Conservation (phyloP, 37 sponge, comb jelly and placozoan genomes). For the Aphrocallistes beatrix region DNA sequence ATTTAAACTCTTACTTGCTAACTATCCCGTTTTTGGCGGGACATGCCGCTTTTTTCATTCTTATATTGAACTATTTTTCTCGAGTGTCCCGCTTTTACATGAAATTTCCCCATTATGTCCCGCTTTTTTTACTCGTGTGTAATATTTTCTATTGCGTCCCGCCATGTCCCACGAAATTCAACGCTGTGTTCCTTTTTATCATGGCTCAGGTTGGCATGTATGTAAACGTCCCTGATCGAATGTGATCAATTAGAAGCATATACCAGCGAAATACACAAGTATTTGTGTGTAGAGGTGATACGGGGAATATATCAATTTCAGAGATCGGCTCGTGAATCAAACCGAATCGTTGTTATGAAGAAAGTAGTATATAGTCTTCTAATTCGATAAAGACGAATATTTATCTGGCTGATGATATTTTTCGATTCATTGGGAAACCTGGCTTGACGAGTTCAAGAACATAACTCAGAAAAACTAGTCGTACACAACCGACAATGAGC, state of each 20-base stretch:
- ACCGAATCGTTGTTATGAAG: not conserved
- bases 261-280: not conserved
- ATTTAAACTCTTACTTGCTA: no score
- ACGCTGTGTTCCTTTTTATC: no score
- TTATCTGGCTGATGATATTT: not conserved
- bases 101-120: no score
- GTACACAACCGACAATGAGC: not conserved
- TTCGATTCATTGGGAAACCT: not conserved
- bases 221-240: not conserved
- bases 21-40: no score
- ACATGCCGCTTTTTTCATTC: no score
- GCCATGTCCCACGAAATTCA: no score
- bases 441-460: not conserved
- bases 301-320: not conserved
- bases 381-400: not conserved
- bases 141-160: no score
- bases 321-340: not conserved
- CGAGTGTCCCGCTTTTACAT: no score
- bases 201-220: no score
- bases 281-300: not conserved
- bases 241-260: not conserved
- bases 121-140: no score
- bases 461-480: not conserved
- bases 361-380: not conserved
- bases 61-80: no score